A percentile compares a stretch with the other conserved stretches of the same genome.
These are phyloP conservation scores for Eospalax fontanierii DNA, from an alignment of 2,797 vertebrate genomes.

Conservation along the genomic window DNA sequence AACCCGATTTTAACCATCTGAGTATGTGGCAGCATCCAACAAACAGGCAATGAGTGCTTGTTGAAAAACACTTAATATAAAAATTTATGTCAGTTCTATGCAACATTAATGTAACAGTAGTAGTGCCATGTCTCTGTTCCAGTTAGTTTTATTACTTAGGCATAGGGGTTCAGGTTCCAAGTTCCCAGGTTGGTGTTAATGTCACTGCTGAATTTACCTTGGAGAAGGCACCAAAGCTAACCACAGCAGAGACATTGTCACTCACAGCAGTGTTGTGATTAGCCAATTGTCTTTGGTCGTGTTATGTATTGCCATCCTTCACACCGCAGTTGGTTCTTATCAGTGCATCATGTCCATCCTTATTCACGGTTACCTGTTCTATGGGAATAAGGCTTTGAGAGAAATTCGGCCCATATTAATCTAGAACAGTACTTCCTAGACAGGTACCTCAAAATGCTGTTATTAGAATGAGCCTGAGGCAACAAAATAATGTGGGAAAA, in stretches of 20 bases:
- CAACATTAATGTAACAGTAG: slow-evolving; percentile 75
- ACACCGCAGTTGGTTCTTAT: slow-evolving; percentile 84
- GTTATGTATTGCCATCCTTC: slow-evolving; percentile 85
- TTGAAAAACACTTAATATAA: slow-evolving; percentile 75
- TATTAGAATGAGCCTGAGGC: slow-evolving; percentile 78
- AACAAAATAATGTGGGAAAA: slow-evolving; percentile 70
- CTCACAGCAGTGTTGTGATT: slow-evolving; percentile 86
- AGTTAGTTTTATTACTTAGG: slow-evolving; percentile 81
- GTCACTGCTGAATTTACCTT: slow-evolving; percentile 87
- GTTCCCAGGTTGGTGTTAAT: slow-evolving; percentile 83
- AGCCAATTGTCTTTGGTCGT: slow-evolving; percentile 84
- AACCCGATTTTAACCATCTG: slow-evolving; percentile 73
- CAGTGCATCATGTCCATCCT: slow-evolving; percentile 83
- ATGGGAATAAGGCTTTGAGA: slow-evolving; percentile 86
- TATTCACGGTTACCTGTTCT: slow-evolving; percentile 85
- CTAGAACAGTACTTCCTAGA: slow-evolving; percentile 84
- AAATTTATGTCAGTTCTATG: slow-evolving; percentile 77
- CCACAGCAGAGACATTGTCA: slow-evolving; percentile 86
- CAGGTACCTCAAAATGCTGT: slow-evolving; percentile 81
- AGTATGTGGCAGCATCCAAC: slow-evolving; percentile 64
- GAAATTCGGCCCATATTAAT: slow-evolving; percentile 83
- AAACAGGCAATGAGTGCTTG: slow-evolving; percentile 73
- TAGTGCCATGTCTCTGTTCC: slow-evolving; percentile 75
- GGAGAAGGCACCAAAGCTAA: slow-evolving; percentile 85
- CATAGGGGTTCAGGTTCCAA: slow-evolving; percentile 76